Percentiles rank a stretch among this genome's conserved stretches.
These are phyloP conservation scores for Xenops minutus DNA, from an alignment of 2,797 vertebrate genomes.

Conservation along the genomic window DNA sequence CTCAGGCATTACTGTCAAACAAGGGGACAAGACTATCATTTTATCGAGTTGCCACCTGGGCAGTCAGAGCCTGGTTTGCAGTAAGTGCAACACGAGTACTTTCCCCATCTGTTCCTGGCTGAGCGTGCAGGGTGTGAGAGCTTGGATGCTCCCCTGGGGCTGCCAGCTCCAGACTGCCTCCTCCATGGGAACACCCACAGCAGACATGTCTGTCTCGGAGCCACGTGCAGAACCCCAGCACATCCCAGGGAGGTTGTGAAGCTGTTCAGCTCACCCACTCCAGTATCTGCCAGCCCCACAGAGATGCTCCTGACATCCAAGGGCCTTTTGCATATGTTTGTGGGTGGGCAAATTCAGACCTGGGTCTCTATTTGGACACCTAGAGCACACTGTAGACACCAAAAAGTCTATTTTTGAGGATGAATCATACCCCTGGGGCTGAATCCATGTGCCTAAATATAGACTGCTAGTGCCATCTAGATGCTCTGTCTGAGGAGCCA, in stretches of 20 bases:
- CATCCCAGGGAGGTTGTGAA: not conserved
- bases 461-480: slow-evolving; percentile 31
- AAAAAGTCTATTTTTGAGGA: not conserved
- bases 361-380: not conserved
- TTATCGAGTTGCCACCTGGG: not conserved
- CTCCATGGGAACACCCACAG: not conserved
- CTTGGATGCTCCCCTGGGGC: accelerated
- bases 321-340: not conserved
- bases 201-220: not conserved
- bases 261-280: not conserved
- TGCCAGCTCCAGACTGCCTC: not conserved
- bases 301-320: not conserved
- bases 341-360: not conserved
- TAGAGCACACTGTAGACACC: not conserved
- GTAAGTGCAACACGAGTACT: not conserved
- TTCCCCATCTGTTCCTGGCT: not conserved
- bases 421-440: not conserved
- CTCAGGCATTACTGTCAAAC: accelerated
- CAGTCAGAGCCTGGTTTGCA: not conserved
- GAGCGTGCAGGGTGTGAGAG: accelerated
- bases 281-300: not conserved
- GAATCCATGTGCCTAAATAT: not conserved
- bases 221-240: accelerated
- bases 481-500: not conserved
- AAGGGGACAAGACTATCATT: not conserved